Evolutionary conservation across 1,140 invertebrate species (phyloP).

Genomic region (Orchestia grillus): DNA sequence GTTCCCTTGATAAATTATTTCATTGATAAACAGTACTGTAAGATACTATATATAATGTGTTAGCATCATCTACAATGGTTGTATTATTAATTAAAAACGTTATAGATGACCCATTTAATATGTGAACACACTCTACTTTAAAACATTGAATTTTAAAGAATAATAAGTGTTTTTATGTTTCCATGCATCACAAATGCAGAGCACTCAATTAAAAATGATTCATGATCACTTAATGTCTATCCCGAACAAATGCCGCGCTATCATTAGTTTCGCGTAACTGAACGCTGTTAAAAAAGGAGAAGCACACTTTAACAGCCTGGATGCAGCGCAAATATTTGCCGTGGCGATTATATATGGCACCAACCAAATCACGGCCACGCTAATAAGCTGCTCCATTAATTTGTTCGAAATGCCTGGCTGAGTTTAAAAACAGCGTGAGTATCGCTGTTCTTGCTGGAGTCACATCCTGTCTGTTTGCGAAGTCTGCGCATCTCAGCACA

Average conservation of each 20-base stretch:
- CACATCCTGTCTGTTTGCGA: background rate
- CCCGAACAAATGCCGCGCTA: background rate
- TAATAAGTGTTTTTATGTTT: background rate
- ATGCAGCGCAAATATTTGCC: background rate
- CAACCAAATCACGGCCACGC: background rate
- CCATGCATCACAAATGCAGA: background rate
- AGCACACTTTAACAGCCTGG: background rate
- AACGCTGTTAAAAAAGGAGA: background rate
- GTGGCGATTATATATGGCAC: background rate
- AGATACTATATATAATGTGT: no score
- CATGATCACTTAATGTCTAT: background rate
- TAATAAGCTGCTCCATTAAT: conserved; percentile 24
- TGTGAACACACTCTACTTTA: no score
- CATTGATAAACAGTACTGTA: no score
- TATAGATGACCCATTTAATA: no score
- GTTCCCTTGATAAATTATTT: no score
- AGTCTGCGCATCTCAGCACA: background rate
- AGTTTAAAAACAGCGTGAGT: background rate
- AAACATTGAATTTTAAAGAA: background rate
- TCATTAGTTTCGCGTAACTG: background rate
- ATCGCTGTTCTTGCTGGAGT: background rate
- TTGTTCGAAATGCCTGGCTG: background rate
- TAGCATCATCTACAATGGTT: no score
- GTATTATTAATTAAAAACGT: no score
- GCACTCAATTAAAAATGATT: background rate